phyloP scores from a whole-genome alignment of 35 echinoderm and acorn worm genomes.

The Ophioderma brevispina region DNA sequence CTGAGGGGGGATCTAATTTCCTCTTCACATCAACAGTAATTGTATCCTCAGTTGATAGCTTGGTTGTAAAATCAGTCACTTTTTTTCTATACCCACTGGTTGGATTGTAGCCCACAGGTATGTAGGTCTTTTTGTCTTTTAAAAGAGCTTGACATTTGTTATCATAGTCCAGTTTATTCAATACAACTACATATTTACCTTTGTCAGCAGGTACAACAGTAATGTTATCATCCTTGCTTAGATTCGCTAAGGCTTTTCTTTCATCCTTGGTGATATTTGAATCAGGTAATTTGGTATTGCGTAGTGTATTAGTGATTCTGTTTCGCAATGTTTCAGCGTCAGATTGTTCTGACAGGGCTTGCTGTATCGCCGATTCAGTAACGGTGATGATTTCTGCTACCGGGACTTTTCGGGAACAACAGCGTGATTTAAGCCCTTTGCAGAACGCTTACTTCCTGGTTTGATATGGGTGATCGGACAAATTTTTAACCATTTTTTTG shows the following conservation, averaged over 20 bases:
- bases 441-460: neutral
- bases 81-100: slow-evolving; percentile 19
- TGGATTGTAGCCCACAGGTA: neutral
- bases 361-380: neutral
- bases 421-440: neutral
- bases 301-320: neutral
- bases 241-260: neutral
- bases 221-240: slow-evolving; percentile 16
- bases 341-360: neutral
- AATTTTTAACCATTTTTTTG: neutral
- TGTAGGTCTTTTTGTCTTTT: slow-evolving; percentile 7
- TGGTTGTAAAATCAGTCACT: neutral
- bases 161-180: neutral
- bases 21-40: neutral
- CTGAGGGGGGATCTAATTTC: neutral
- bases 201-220: slow-evolving; percentile 13
- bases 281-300: neutral
- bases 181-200: neutral
- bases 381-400: neutral
- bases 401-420: neutral
- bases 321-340: slow-evolving; percentile 1
- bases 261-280: slow-evolving; percentile 9
- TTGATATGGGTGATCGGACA: neutral
- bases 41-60: neutral
- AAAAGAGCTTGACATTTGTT: slow-evolving; percentile 1